Conservation (phyloP, 2,888 invertebrate genomes). For the Chaetogeoica ovagalla region DNA sequence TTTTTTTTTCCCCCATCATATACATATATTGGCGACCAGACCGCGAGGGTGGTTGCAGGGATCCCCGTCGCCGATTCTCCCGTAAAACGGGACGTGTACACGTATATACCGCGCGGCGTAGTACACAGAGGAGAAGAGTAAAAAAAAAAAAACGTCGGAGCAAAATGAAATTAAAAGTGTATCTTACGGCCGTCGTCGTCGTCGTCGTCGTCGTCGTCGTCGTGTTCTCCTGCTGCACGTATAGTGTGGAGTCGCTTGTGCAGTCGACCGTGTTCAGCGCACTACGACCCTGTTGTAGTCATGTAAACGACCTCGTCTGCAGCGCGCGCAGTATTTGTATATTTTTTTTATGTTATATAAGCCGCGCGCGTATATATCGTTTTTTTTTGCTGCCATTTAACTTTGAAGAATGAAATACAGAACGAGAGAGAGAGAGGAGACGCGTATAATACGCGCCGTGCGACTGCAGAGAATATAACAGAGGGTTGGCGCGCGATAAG, state of each 20-base stretch:
- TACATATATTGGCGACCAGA: slow-evolving; percentile 21
- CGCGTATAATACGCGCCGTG: background rate
- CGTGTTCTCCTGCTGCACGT: slow-evolving; percentile 5
- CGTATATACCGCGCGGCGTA: too few species aligned
- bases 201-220: too few species aligned
- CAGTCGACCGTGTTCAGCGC: slow-evolving; percentile 26
- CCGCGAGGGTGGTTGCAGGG: background rate
- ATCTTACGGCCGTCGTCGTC: slow-evolving; percentile 28
- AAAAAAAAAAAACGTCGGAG: slow-evolving; percentile 32
- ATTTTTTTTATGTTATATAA: background rate
- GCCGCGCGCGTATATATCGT: background rate
- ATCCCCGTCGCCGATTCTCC: too few species aligned
- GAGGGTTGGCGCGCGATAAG: slow-evolving; percentile 11
- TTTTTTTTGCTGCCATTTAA: slow-evolving; percentile 23
- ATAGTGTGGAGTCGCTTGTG: slow-evolving; percentile 14
- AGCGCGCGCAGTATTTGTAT: background rate
- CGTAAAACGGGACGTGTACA: background rate
- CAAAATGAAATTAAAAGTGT: slow-evolving; percentile 52
- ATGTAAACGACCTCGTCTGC: slow-evolving; percentile 36
- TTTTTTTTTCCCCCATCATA: too few species aligned
- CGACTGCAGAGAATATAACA: background rate
- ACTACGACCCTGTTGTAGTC: slow-evolving; percentile 8
- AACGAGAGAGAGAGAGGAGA: too few species aligned
- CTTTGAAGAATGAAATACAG: slow-evolving; percentile 5
- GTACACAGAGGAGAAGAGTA: background rate